Base-by-base conservation (phyloP, 2,113 vertebrate species). In the Ceratotherium simum region DNA sequence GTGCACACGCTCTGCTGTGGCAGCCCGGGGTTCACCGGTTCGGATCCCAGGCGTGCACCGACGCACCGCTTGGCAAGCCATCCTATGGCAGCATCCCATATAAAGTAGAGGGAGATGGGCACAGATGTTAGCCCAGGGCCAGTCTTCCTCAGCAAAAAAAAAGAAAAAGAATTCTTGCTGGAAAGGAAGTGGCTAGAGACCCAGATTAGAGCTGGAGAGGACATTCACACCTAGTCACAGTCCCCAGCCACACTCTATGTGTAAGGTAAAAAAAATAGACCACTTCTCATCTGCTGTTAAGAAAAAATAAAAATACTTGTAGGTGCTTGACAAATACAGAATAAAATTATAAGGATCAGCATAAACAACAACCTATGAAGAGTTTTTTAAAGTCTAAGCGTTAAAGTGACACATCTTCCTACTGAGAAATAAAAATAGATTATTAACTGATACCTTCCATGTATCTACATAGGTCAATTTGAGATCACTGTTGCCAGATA, bases 241-340 rank as follows among this genome's bases (percentile, higher is more conserved):
- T 90, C 62, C 90, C 60, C 48, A 54, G 69, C 75, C 73, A 95
- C 93, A 78, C 5, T 39, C 56, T 67, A 46, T 7, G 80, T 96
- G 85, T 82, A 92, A 97, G 21, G 42, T 64, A 7, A 82, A 78
- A 78, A 92, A 83, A 94, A 92, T 60, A 96, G 46, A 70, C 17
- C 20, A 42, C 73, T 76, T 87, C 46, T 83, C 33, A 85, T 72
- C 25, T 90, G 64, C 88, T 83, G 51, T 65, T 42, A 96, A 84
- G 60, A 92, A 82, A 95, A 94, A 87, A 78, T 78, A 94, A 97
- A 92, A 91, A 82, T 82, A 94, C 51, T 80, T 92, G 51, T 17
- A 78, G 16, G 33, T 83, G 54, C 46, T 95, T 86, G 6, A 58
- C 88, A 86, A 89, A 91, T 36, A 69, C 2, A 76, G 58, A 92